Evolutionary conservation across 2,888 invertebrate species (phyloP).

Genomic region (Agrotis segetum): DNA sequence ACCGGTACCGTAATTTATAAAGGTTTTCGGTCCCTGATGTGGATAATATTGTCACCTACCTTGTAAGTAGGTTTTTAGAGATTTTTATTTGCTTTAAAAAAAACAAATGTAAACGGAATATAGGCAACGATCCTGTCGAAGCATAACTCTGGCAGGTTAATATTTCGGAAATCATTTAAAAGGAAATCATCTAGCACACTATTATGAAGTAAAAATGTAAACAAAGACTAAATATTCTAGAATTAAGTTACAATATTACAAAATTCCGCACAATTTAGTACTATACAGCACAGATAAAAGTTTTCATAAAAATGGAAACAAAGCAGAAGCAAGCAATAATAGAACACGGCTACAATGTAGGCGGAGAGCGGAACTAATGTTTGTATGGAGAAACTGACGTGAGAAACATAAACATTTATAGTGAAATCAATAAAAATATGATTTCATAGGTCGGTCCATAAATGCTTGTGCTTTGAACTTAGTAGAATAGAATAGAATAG

Average conservation of each 20-base stretch:
- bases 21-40: no score
- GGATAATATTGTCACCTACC: no score
- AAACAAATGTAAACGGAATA: no score
- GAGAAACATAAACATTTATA: neutral
- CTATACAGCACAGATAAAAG: conserved; percentile 5
- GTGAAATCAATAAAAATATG: neutral
- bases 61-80: no score
- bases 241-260: conserved; percentile 1
- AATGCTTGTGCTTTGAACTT: neutral
- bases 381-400: neutral
- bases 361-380: neutral
- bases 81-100: no score
- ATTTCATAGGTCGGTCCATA: neutral
- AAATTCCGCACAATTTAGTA: conserved; percentile 10
- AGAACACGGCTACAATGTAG: neutral
- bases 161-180: no score
- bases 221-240: neutral
- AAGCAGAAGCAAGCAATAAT: neutral
- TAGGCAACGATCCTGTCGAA: neutral
- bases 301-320: conserved; percentile 19
- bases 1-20: no score
- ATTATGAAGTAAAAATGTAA: conserved; percentile 15
- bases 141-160: no score
- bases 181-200: neutral
- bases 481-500: no score